These are phyloP conservation scores for Agriopis marginaria DNA, from an alignment of 2,888 invertebrate species.

Conservation along the genomic window DNA sequence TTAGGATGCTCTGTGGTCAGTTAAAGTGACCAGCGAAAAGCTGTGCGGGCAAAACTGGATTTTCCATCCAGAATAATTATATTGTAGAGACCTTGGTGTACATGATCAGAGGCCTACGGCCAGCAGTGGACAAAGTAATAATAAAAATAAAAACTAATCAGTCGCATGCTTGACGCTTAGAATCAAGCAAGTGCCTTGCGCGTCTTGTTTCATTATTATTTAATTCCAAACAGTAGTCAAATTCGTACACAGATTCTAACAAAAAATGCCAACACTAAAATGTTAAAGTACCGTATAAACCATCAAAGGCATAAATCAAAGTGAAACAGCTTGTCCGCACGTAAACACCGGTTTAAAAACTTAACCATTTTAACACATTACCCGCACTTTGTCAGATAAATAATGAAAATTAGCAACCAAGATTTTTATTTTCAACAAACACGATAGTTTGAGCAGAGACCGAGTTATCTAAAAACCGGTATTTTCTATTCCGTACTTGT, in stretches of 20 bases:
- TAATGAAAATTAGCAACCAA: constrained; percentile 67
- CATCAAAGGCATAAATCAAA: constrained; percentile 31
- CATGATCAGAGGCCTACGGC: too few relatives aligned
- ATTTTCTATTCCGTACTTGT: neutral
- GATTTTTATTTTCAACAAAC: constrained; percentile 60
- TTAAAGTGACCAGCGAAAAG: too few relatives aligned
- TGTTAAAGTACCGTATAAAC: constrained; percentile 5
- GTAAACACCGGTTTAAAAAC: constrained; percentile 35
- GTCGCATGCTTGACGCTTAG: too few relatives aligned
- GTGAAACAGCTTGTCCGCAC: constrained; percentile 35
- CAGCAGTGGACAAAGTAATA: too few relatives aligned
- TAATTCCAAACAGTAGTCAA: neutral
- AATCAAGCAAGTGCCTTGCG: too few relatives aligned
- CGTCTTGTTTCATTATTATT: neutral
- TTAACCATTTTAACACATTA: constrained; percentile 43
- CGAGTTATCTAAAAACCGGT: constrained; percentile 39
- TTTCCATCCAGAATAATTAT: too few relatives aligned
- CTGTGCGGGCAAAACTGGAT: too few relatives aligned
- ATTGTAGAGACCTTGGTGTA: too few relatives aligned
- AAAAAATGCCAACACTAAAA: constrained; percentile 15
- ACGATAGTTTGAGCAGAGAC: constrained; percentile 34
- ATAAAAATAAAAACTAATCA: too few relatives aligned
- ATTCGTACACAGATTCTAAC: constrained; percentile 1
- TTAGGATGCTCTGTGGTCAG: too few relatives aligned
- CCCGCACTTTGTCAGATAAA: constrained; percentile 67